Conservation (phyloP, 2,797 vertebrate species). For the Poecilia wingei region DNA sequence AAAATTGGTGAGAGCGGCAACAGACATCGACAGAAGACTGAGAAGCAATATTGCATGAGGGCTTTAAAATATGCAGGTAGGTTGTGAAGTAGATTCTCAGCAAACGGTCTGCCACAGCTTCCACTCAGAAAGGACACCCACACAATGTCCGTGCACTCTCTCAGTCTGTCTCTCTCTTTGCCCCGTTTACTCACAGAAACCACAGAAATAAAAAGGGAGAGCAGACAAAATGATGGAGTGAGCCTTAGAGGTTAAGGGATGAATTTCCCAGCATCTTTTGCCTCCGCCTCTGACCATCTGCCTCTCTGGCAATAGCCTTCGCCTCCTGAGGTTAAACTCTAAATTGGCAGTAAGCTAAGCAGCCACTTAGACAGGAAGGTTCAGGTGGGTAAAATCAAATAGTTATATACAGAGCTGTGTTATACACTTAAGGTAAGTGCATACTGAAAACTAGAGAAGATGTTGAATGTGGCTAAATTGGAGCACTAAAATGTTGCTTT, state of each 20-base stretch:
- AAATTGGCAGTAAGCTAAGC: constrained; percentile 72
- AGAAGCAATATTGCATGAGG: constrained; percentile 71
- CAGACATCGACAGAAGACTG: constrained; percentile 55
- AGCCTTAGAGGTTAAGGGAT: constrained; percentile 70
- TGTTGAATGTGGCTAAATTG: constrained; percentile 46
- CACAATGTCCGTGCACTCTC: constrained; percentile 36
- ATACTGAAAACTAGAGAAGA: constrained; percentile 50
- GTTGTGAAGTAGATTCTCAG: constrained; percentile 61
- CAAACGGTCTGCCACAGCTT: constrained; percentile 32
- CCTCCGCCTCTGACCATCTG: constrained; percentile 78
- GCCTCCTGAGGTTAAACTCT: constrained; percentile 77
- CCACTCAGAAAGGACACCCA: constrained; percentile 50
- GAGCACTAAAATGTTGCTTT: constrained; percentile 33
- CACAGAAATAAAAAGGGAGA: constrained; percentile 44
- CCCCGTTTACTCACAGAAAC: constrained; percentile 41
- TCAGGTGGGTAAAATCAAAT: constrained; percentile 73
- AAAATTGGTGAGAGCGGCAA: constrained; percentile 70
- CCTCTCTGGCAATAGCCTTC: constrained; percentile 69
- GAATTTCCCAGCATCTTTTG: constrained; percentile 70
- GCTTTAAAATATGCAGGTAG: constrained; percentile 76
- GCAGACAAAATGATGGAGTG: constrained; percentile 50
- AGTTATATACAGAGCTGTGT: constrained; percentile 54
- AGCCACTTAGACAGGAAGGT: constrained; percentile 64
- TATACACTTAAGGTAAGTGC: constrained; percentile 54
- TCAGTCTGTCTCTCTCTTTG: constrained; percentile 13